These are phyloP conservation scores for Meteorus sp. DNA, from an alignment of 1,140 invertebrate species.

Conservation along the genomic window DNA sequence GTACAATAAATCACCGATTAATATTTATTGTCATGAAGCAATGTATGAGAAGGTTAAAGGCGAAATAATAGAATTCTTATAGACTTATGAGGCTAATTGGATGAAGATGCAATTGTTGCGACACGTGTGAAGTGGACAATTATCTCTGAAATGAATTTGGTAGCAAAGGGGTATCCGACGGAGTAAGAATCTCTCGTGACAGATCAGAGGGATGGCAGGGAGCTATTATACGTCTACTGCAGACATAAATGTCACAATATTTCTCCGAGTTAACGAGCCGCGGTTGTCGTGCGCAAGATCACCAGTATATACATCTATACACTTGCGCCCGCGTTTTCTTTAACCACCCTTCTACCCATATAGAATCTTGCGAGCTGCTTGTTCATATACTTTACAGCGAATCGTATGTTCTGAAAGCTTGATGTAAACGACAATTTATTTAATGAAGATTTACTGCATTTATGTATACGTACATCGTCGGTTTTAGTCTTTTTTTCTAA, in stretches of 20 bases:
- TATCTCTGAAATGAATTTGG: conserved; percentile 31
- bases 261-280: conserved; percentile 55
- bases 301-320: background rate
- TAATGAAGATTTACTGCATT: too few species aligned
- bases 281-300: conserved; percentile 12
- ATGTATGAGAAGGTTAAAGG: too few species aligned
- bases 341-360: too few species aligned
- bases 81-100: background rate
- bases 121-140: conserved; percentile 31
- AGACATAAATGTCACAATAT: conserved; percentile 54
- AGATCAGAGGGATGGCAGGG: conserved; percentile 45
- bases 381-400: too few species aligned
- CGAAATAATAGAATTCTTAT: too few species aligned
- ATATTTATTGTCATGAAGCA: too few species aligned
- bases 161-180: conserved; percentile 22
- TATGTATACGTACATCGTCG: too few species aligned
- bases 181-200: conserved; percentile 39
- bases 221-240: conserved; percentile 38
- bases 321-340: background rate
- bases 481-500: too few species aligned
- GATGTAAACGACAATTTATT: too few species aligned
- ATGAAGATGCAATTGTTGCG: background rate
- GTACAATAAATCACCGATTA: too few species aligned
- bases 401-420: too few species aligned
- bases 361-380: too few species aligned